Evolutionary conservation across 1,140 invertebrate species (phyloP), one percentile per base, ranked within the genome.

Genomic region (Eumeta japonica): DNA sequence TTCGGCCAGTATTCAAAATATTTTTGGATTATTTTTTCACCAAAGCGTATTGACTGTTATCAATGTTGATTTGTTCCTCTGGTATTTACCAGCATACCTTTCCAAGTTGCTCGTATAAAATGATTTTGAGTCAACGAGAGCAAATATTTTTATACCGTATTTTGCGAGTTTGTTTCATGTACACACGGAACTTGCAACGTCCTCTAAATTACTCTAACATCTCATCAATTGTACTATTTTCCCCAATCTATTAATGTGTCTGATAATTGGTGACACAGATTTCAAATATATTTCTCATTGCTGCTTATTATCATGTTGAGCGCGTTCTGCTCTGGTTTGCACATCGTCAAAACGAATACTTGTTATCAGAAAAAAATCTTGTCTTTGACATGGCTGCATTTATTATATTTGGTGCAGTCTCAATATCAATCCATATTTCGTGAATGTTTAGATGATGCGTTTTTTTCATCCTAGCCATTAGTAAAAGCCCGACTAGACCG

Each of bases 51-150:
- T n/a, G n/a, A n/a, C n/a, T n/a, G n/a, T n/a, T n/a, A n/a, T 53
- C 13, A 52, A 16, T 3, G 36, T 33, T 46, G 38, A 68, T 12
- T 53, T 55, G 10, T 55, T 55, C 20, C 46, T 42, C 3, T 58
- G 56, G 45, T 70, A 55, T 41, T 58, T 57, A 16, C 65, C 60
- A n/a, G 40, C 33, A 48, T 64, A 66, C 10, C 62, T 41, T 42
- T 62, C 51, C 10, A 62, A 28, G 37, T 62, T 58, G 2, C 14
- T 13, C 9, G 41, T 55, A 36, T 66, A 71, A 46, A 45, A 58
- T n/a, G 45, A 61, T 39, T n/a, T 43, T 13, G 47, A 35, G 33
- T 53, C 47, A 0, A 53, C 47, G 32, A 47, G 13, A 31, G 42
- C 47, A 34, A 41, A 20, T 5, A 46, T 47, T 40, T 49, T 50